Percentiles rank a stretch among this genome's conserved stretches.
These are phyloP conservation scores for Lasius fuliginosus DNA, from an alignment of 2,888 invertebrate species.

Conservation along the genomic window DNA sequence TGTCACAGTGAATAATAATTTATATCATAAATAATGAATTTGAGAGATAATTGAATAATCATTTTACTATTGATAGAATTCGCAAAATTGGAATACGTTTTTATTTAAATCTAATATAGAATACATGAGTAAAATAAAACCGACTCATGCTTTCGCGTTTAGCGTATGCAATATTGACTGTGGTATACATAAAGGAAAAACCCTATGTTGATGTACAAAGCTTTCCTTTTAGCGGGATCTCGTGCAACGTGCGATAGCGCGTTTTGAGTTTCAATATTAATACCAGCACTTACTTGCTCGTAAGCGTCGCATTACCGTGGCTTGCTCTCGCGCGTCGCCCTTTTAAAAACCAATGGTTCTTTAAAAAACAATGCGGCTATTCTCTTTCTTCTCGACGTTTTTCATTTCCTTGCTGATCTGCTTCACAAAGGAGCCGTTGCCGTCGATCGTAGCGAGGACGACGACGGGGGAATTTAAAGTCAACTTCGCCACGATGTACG, in stretches of 20 bases:
- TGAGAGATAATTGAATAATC: neutral
- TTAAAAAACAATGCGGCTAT: constrained; percentile 37
- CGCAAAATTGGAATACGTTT: neutral
- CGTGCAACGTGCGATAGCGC: constrained; percentile 8
- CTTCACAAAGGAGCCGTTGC: constrained; percentile 59
- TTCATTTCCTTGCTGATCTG: constrained; percentile 64
- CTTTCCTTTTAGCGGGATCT: constrained; percentile 35
- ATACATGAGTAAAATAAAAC: constrained; percentile 23
- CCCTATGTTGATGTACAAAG: constrained; percentile 46
- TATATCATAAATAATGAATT: constrained; percentile 1
- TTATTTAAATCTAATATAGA: neutral
- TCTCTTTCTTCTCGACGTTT: constrained; percentile 56
- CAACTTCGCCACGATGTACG: constrained; percentile 54
- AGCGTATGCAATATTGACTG: constrained; percentile 45
- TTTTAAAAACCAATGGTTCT: constrained; percentile 49
- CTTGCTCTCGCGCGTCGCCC: constrained; percentile 19
- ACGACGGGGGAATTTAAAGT: constrained; percentile 66
- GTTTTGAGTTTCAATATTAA: constrained; percentile 56
- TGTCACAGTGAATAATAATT: neutral
- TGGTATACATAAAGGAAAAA: constrained; percentile 48
- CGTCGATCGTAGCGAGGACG: constrained; percentile 54
- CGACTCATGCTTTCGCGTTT: constrained; percentile 26
- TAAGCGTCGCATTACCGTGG: constrained; percentile 50
- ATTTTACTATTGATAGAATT: neutral
- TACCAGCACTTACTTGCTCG: constrained; percentile 51